Base-by-base conservation (phyloP, 2,888 invertebrate species). In the Tenthredo mesomela region DNA sequence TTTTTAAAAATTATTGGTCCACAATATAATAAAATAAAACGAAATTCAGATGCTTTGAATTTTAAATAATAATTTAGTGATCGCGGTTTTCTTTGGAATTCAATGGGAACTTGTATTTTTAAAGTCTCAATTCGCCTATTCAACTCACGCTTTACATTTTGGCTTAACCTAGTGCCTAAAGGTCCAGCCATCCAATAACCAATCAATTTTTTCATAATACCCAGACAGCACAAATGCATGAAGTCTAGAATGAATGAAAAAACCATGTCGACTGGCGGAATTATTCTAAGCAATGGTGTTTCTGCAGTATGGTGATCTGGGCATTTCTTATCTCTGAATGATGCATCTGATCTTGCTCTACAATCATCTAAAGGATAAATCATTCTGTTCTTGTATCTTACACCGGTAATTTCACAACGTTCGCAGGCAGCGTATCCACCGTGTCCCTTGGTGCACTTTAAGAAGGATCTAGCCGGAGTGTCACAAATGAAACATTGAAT, bases 401-500 rank as follows among this genome's bases (percentile, higher is more conserved):
- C 33, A 33, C 33, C 33, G 2, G 21, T 25, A 67, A 67, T 29
- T 29, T 15, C 25, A 67, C 67, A 29, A n/a, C 67, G 12, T 67
- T 29, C 67, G 21, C 29, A 67, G 2, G 67, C 67, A 15, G 21
- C 25, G 29, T 67, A 67, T 67, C 67, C 7, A 25, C 67, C 67
- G 25, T 67, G 67, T 15, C 67, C 67, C 29, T 67, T 67, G 67
- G 67, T 67, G 29, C 67, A 67, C 21, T 67, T 67, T 15, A 29
- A 12, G 67, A 67, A 67, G 12, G 67, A 21, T 18, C 67, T 15
- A 25, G 67, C 29, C 12, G 67, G 29, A 67, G 67, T 67, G 21
- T 67, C 67, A 67, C 67, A 67, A 15, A 67, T 67, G 67, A 67
- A 67, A 67, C 67, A 67, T 25, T 67, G 2, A 15, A 67, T 67